A percentile compares a stretch with the other conserved stretches of the same genome.
Conservation (phyloP, 2,113 vertebrate genomes). For the Hoplias malabaricus region DNA sequence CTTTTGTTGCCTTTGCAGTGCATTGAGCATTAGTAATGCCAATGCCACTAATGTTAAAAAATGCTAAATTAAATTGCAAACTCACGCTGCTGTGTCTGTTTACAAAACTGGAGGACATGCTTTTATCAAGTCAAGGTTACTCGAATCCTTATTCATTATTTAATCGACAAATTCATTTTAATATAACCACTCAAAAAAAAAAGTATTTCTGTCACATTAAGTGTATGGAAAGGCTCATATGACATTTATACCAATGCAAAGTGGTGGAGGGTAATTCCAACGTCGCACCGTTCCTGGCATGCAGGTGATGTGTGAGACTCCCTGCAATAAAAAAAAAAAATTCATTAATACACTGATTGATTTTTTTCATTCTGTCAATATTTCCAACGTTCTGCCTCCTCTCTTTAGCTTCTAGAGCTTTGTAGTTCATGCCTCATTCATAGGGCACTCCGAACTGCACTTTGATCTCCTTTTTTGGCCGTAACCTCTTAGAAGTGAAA, state of each 20-base stretch:
- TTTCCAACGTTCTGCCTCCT: conserved; percentile 23
- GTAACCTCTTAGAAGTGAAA: conserved; percentile 11
- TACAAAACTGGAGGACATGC: neutral
- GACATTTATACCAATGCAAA: conserved; percentile 87
- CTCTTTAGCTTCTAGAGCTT: neutral
- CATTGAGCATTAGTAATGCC: neutral
- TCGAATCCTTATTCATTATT: neutral
- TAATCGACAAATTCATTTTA: neutral
- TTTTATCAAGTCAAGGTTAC: conserved; percentile 2
- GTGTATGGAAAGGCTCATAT: neutral
- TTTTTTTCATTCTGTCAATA: conserved; percentile 17
- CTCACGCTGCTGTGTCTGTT: neutral
- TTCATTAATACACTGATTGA: neutral
- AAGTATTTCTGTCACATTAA: neutral
- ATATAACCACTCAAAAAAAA: neutral
- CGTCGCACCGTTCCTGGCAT: conserved; percentile 95
- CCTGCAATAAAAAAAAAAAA: conserved; percentile 70
- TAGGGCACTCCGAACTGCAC: neutral
- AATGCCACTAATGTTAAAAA: neutral
- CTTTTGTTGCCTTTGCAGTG: neutral
- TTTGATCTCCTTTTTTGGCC: conserved; percentile 25
- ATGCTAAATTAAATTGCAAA: neutral
- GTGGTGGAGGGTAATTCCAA: conserved; percentile 96
- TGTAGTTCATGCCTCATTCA: neutral
- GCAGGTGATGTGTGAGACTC: conserved; percentile 95